These are phyloP conservation scores for Periphyllus acericola DNA, from an alignment of 2,888 invertebrate genomes.

Conservation along the genomic window DNA sequence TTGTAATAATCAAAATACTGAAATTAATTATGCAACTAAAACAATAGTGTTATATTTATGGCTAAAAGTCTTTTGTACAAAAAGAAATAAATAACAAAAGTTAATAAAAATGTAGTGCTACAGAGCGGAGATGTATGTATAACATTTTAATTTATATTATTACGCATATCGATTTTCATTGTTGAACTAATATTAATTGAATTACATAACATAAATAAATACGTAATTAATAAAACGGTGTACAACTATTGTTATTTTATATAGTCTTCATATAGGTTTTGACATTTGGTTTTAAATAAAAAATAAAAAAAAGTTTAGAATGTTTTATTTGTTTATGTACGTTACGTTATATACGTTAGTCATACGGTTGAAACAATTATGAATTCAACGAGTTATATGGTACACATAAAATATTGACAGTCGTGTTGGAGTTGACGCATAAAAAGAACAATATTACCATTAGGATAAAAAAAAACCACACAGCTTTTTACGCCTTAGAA, in stretches of 20 bases:
- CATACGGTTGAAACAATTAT: not conserved
- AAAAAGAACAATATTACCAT: not conserved
- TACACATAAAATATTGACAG: not conserved
- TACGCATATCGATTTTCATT: not conserved
- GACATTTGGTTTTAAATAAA: not conserved
- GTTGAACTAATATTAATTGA: not conserved
- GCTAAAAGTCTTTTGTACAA: not conserved
- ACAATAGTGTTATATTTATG: slow-evolving; percentile 21
- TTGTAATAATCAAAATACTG: not conserved
- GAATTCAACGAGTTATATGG: not conserved
- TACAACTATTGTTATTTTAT: not conserved
- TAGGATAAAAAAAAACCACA: not conserved
- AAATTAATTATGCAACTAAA: slow-evolving; percentile 30
- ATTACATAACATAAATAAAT: not conserved
- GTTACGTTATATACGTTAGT: not conserved
- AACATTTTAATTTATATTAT: not conserved
- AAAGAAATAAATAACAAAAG: slow-evolving; percentile 33
- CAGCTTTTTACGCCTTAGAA: slow-evolving; percentile 9
- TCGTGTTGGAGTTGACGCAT: not conserved
- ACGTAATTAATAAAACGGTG: not conserved
- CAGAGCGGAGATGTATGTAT: not conserved
- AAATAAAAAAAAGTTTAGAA: not conserved
- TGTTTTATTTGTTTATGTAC: not conserved
- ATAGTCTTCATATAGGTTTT: not conserved
- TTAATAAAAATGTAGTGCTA: slow-evolving; percentile 15